Percentiles rank a stretch among this genome's conserved stretches.
Conservation (phyloP, 2,797 vertebrate species). For the Leptatherina wallacei region DNA sequence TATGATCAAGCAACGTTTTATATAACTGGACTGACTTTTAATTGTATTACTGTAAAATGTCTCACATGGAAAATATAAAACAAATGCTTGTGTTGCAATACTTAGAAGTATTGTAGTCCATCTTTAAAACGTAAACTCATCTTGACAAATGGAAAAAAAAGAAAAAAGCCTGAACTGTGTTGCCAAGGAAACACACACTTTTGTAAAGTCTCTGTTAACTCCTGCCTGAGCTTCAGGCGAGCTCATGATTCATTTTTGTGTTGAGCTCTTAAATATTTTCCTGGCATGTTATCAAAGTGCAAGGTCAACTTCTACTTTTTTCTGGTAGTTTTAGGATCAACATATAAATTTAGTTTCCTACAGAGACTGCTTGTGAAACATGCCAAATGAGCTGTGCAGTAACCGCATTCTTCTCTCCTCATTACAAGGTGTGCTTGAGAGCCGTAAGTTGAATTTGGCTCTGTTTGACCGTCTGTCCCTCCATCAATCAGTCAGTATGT, state of each 20-base stretch:
- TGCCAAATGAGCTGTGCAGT: constrained; percentile 40
- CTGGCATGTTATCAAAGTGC: constrained; percentile 19
- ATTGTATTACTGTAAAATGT: constrained; percentile 11
- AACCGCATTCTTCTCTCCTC: constrained; percentile 52
- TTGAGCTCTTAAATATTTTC: constrained; percentile 34
- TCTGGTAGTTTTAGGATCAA: constrained; percentile 30
- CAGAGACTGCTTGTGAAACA: constrained; percentile 38
- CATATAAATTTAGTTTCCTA: constrained; percentile 23
- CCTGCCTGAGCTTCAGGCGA: not conserved
- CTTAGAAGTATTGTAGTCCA: constrained; percentile 8
- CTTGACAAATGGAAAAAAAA: not conserved
- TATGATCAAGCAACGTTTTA: not conserved
- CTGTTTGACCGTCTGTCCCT: constrained; percentile 9
- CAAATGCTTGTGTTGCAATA: constrained; percentile 15
- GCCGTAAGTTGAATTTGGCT: constrained; percentile 24
- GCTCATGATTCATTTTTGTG: constrained; percentile 7
- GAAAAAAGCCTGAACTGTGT: not conserved
- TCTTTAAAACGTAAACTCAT: constrained; percentile 25
- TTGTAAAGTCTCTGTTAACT: constrained; percentile 11
- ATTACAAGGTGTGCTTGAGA: constrained; percentile 33
- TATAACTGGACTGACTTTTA: constrained; percentile 3
- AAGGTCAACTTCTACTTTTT: constrained; percentile 32
- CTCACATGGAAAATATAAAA: constrained; percentile 18
- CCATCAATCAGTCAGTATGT: constrained; percentile 35
- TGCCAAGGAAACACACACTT: not conserved